phyloP scores from a whole-genome alignment of 2,888 invertebrate genomes.

The Kryphioiulus occultus region DNA sequence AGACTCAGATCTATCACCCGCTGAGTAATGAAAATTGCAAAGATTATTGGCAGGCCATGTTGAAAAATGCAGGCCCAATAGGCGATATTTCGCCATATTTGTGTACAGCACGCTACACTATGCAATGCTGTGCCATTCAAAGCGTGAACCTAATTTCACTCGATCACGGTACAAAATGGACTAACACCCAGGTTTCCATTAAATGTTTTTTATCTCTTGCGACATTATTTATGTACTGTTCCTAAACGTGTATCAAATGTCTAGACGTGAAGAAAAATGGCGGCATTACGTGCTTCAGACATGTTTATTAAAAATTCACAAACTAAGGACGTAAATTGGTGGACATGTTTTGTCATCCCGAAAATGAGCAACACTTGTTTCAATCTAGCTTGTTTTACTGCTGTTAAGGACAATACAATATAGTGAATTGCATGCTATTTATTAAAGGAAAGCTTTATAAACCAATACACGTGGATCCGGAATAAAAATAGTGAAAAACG shows the following conservation, averaged over 20 bases:
- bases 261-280: not conserved
- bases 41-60: conserved; percentile 36
- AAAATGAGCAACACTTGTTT: too few species aligned
- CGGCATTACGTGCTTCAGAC: not conserved
- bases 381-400: too few species aligned
- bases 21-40: conserved; percentile 40
- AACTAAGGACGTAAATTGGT: too few species aligned
- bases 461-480: too few species aligned
- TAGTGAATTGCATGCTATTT: too few species aligned
- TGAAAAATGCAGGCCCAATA: conserved; percentile 11
- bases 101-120: not conserved
- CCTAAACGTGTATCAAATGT: not conserved
- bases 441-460: too few species aligned
- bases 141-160: not conserved
- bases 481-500: too few species aligned
- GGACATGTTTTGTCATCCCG: too few species aligned
- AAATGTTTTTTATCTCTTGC: not conserved
- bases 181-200: not conserved
- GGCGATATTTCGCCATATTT: not conserved
- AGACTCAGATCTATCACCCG: conserved; percentile 39
- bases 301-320: not conserved
- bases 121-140: not conserved
- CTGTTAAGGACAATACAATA: too few species aligned
- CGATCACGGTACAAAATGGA: not conserved
- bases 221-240: not conserved